phyloP scores from a whole-genome alignment of 30 jellyfish, hydroid and myxozoan genomes.

The Nemopilema nomurai region DNA sequence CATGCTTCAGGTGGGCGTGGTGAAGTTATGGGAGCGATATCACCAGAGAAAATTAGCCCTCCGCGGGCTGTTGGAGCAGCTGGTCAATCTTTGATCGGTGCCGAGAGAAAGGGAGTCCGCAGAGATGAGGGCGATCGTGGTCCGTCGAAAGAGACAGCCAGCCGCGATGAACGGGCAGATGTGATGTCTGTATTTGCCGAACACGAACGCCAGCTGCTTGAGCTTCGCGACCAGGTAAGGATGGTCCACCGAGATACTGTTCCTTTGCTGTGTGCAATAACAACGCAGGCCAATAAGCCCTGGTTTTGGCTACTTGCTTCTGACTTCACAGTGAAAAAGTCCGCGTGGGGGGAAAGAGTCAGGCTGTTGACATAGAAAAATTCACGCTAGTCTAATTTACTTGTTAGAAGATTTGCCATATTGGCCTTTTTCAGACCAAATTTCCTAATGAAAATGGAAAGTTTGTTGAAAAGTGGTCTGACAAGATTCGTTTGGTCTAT shows the following conservation, averaged over 20 bases:
- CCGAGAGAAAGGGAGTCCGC: background rate
- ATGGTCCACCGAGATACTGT: background rate
- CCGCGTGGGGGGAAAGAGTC: no score
- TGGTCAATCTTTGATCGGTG: background rate
- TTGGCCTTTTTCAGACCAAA: no score
- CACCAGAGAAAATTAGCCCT: background rate
- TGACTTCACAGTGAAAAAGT: no score
- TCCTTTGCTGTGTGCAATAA: background rate
- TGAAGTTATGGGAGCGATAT: background rate
- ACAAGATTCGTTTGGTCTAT: no score
- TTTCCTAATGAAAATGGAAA: no score
- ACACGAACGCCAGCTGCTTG: constrained; percentile 84
- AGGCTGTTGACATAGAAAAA: no score
- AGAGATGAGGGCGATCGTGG: background rate
- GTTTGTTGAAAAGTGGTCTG: no score
- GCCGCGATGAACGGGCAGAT: background rate
- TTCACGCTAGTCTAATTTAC: no score
- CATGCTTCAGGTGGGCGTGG: background rate
- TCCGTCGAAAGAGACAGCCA: background rate
- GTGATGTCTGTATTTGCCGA: constrained; percentile 40
- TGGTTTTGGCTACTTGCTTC: no score
- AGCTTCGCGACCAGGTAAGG: constrained; percentile 82
- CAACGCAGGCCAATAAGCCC: no score
- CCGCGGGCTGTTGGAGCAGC: background rate
- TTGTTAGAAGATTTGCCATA: no score